Evolutionary conservation across 2,113 vertebrate genomes (phyloP).

Genomic region (Orientallactaga bullata): DNA sequence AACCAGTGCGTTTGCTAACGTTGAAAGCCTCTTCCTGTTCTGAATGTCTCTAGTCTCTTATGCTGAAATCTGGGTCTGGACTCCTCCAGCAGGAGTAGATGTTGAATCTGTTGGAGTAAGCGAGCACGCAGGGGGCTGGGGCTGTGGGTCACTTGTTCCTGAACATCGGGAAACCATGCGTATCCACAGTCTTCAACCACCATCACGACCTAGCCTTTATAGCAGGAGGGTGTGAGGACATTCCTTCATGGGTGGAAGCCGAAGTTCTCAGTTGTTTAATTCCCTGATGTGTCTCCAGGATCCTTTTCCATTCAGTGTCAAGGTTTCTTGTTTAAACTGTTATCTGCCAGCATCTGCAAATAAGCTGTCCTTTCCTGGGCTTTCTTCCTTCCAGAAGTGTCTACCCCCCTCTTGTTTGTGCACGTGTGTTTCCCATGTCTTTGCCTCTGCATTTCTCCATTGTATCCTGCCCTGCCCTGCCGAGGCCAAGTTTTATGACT

Average conservation of each 20-base stretch:
- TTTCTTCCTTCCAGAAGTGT: conserved; percentile 4
- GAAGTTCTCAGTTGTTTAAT: conserved; percentile 32
- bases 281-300: conserved; percentile 25
- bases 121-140: not conserved
- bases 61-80: not conserved
- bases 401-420: not conserved
- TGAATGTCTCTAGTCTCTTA: not conserved
- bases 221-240: not conserved
- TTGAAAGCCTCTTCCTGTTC: not conserved
- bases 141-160: not conserved
- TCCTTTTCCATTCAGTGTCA: not conserved
- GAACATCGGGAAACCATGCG: not conserved
- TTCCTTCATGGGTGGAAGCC: not conserved
- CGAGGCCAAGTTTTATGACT: conserved; percentile 68
- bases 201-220: not conserved
- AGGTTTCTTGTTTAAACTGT: conserved; percentile 29
- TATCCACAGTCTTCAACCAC: not conserved
- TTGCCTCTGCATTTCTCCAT: conserved; percentile 41
- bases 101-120: not conserved
- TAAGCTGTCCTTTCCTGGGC: not conserved
- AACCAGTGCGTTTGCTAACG: not conserved
- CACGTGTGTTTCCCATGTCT: conserved; percentile 24
- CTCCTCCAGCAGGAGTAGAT: not conserved
- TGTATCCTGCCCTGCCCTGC: conserved; percentile 28
- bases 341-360: not conserved